Evolutionary conservation across 1,140 invertebrate species (phyloP), one percentile per base, ranked within the genome.

Genomic region (Drosophila nannoptera): DNA sequence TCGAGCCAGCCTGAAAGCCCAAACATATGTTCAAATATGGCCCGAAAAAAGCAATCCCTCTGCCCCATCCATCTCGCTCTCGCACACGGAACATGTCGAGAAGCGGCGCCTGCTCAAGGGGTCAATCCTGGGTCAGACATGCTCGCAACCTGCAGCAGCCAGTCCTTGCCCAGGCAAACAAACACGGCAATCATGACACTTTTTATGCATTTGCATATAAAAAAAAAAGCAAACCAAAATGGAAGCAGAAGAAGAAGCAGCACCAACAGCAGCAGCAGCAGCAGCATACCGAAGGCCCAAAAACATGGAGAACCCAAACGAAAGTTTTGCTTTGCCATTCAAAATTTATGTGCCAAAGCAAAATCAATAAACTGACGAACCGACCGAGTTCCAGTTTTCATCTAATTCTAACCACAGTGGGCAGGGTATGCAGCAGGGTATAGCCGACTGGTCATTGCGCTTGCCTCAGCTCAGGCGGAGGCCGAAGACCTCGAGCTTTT

Each of bases 181-280:
- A 83, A 83, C 72, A 83, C 80, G 75, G 75, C 80, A 83, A 83
- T 83, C 78, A 83, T 83, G 78, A 84, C 80, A 84, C 77, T 84
- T 84, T 84, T 86, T 80, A 78, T 74, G 77, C 81, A 84, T 83
- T 83, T 83, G 80, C 80, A 83, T 83, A 83, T 52, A 75, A 72
- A 71, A 80, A 75, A 68, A 22, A 22, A 22, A n/a, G n/a, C n/a
- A n/a, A n/a, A n/a, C n/a, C 11, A 5, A 5, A 6, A 42, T n/a
- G n/a, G n/a, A 42, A 14, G 14, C 14, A 42, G 40, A 6, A 12
- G 40, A 42, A 14, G 40, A 42, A 5, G 38, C 38, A 42, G 40
- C n/a, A n/a, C n/a, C n/a, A n/a, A n/a, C n/a, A n/a, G n/a, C n/a
- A n/a, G n/a, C n/a, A n/a, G n/a, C n/a, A n/a, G n/a, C n/a, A n/a